Evolutionary conservation across 35 echinoderm and acorn worm species (phyloP).

Genomic region (Ophiothrix spiculata): DNA sequence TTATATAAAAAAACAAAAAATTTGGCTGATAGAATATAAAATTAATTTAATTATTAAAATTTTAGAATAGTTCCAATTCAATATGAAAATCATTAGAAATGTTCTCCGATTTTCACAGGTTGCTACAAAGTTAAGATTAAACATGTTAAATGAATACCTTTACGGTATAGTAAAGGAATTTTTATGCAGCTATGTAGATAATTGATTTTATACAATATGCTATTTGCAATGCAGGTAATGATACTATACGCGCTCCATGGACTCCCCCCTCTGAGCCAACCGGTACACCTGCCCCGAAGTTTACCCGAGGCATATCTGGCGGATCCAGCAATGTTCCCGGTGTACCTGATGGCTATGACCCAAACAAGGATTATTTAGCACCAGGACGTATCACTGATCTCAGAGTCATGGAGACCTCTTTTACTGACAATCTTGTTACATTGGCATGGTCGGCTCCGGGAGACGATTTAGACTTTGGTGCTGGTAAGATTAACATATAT

Average conservation of each 20-base stretch:
- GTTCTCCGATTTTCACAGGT: too few relatives aligned
- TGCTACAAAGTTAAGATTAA: too few relatives aligned
- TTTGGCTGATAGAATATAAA: too few relatives aligned
- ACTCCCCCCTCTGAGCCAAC: constrained; percentile 19
- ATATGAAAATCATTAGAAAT: too few relatives aligned
- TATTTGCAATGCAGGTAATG: constrained; percentile 13
- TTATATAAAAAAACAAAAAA: too few relatives aligned
- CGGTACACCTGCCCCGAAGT: background rate
- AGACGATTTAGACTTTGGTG: constrained; percentile 51
- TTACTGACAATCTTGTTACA: constrained; percentile 5
- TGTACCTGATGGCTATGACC: background rate
- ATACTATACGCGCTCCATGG: constrained; percentile 10
- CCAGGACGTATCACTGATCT: constrained; percentile 58
- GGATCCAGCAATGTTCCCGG: constrained; percentile 43
- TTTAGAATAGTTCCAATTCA: too few relatives aligned
- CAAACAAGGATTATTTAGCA: constrained; percentile 43
- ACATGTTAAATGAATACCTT: too few relatives aligned
- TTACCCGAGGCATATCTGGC: constrained; percentile 23
- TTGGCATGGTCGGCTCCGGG: constrained; percentile 65
- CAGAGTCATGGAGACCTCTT: constrained; percentile 15
- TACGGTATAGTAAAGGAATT: too few relatives aligned
- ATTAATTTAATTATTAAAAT: too few relatives aligned
- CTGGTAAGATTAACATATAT: constrained; percentile 25
- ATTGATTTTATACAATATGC: background rate
- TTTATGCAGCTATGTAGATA: background rate